Percentiles rank a stretch among this genome's conserved stretches.
Conservation (phyloP, 2,797 vertebrate species). For the Amblyopsis hoosieri region DNA sequence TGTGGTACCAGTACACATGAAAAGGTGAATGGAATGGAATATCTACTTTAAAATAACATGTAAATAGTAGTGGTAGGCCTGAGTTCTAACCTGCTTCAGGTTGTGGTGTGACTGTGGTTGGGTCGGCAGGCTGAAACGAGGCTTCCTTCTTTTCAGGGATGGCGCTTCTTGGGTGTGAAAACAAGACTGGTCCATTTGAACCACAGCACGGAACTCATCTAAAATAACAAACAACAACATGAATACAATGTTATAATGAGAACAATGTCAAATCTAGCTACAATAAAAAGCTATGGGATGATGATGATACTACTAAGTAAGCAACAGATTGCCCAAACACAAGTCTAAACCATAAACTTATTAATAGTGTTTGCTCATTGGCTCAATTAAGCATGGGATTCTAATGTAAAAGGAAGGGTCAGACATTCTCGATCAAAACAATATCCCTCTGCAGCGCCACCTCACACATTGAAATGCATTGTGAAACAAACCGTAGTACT, state of each 20-base stretch:
- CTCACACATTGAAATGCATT: too few species aligned
- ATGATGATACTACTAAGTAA: too few species aligned
- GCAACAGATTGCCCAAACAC: too few species aligned
- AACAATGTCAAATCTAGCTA: not conserved
- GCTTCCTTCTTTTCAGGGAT: constrained; percentile 33
- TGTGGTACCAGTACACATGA: too few species aligned
- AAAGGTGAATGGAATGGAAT: not conserved
- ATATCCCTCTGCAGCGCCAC: too few species aligned
- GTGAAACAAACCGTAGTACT: too few species aligned
- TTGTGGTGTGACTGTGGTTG: constrained; percentile 28
- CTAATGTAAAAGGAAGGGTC: too few species aligned
- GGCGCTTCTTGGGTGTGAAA: constrained; percentile 10
- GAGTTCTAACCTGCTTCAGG: constrained; percentile 50
- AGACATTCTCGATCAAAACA: too few species aligned
- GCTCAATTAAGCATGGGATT: too few species aligned
- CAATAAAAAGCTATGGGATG: not conserved
- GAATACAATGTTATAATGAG: not conserved
- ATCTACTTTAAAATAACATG: not conserved
- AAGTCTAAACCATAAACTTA: too few species aligned
- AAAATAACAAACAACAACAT: constrained; percentile 16
- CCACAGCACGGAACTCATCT: constrained; percentile 23
- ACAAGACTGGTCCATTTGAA: constrained; percentile 3
- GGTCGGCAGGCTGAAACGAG: constrained; percentile 28
- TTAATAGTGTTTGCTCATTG: too few species aligned
- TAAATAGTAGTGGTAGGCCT: not conserved